Evolutionary conservation across 2,888 invertebrate species (phyloP), one percentile per base, ranked within the genome.

Genomic region (Orthosia gothica): DNA sequence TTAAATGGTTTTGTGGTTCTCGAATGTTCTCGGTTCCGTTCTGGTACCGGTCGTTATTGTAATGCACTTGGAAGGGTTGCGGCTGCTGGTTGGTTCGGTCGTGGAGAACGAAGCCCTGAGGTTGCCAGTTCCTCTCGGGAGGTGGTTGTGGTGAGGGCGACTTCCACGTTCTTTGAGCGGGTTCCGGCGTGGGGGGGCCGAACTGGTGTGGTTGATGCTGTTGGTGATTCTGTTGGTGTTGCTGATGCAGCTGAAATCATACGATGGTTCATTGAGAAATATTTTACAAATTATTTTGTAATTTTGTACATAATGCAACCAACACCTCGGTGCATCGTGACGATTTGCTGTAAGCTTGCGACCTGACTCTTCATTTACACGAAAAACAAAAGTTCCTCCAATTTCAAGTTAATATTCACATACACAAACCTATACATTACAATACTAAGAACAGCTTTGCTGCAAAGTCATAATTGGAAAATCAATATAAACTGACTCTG

Each of bases 21-120:
- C 89, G 97, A 96, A 88, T 82, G 83, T 96, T 96, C 85, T 97
- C 97, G 73, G 97, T 97, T 67, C 98, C 97, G 90, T 98, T 98
- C 87, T 98, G 97, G 92, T 97, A 97, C 85, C 97, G 95, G 83
- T 97, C 97, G 93, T 82, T 89, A 84, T 90, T 93, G 85, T 95
- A 95, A 76, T 95, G 95, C 65, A 94, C 93, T 78, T 91, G 94
- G 89, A 93, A 93, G 68, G 94, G 93, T 83, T 93, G 84, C 50
- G 93, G 92, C 82, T 93, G 84, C 49, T 80, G 93, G 85, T 87
- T 89, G 58, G 89, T 92, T 63, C 97, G 94, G 78, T 98, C 97
- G 92, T 98, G 98, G 70, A 98, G 95, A 79, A 98, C 95, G 94
- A 98, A 98, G 64, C 97, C 97, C 88, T 97, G 97, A 66, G 97